Conservation (phyloP, 2,113 vertebrate species). For the Bagarius yarrelli region DNA sequence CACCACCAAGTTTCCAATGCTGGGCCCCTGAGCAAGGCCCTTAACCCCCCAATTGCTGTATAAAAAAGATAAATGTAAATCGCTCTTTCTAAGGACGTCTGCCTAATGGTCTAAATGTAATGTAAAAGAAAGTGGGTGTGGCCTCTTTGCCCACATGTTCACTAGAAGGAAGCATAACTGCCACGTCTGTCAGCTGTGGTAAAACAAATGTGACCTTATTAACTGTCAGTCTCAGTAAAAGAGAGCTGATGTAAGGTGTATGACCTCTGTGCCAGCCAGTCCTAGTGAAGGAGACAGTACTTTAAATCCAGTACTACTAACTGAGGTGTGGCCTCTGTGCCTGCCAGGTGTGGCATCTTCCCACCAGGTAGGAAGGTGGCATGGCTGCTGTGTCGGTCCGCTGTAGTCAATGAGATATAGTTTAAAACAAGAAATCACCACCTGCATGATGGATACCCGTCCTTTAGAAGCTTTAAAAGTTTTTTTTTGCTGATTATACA, state of each 20-base stretch:
- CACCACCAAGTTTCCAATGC: too few relatives aligned
- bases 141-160: background rate
- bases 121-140: background rate
- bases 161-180: background rate
- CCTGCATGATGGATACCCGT: too few relatives aligned
- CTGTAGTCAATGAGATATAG: background rate
- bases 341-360: background rate
- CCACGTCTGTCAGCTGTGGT: background rate
- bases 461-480: background rate
- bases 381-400: background rate
- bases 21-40: too few relatives aligned
- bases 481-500: slow-evolving; percentile 2
- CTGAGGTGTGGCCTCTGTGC: too few relatives aligned
- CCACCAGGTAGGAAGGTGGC: background rate
- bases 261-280: too few relatives aligned
- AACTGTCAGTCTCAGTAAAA: background rate
- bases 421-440: background rate
- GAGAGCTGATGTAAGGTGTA: background rate
- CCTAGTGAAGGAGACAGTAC: too few relatives aligned
- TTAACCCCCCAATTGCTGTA: too few relatives aligned
- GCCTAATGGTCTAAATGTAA: too few relatives aligned
- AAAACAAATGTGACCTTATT: background rate
- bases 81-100: too few relatives aligned
- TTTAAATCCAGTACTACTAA: too few relatives aligned
- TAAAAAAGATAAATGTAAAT: too few relatives aligned